Percentiles rank a stretch among this genome's conserved stretches.
phyloP scores from a whole-genome alignment of 1,140 invertebrate genomes.

The Aradophagus sp. region DNA sequence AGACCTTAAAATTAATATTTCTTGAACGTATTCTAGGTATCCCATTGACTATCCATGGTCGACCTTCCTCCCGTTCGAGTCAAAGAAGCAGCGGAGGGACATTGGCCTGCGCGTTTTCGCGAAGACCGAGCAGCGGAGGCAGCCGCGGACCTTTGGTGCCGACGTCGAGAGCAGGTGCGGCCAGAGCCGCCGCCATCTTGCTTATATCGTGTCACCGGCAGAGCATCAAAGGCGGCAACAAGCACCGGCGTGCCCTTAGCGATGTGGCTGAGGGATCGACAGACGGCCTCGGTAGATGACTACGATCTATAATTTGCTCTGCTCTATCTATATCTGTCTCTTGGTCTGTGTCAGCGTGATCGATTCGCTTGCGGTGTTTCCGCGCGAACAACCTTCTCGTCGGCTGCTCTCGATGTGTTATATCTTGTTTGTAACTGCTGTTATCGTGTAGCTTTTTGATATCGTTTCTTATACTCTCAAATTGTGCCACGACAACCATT shows the following conservation, averaged over 20 bases:
- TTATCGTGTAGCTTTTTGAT: slow-evolving; percentile 29
- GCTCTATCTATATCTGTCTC: slow-evolving; percentile 58
- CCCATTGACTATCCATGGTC: slow-evolving; percentile 78
- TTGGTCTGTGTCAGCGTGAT: slow-evolving; percentile 52
- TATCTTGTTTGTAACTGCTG: slow-evolving; percentile 26
- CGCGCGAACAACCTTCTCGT: slow-evolving; percentile 19
- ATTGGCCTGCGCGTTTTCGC: slow-evolving; percentile 77
- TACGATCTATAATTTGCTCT: slow-evolving; percentile 57
- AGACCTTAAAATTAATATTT: no score
- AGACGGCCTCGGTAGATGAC: slow-evolving; percentile 73
- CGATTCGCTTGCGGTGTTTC: slow-evolving; percentile 39
- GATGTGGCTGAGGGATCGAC: slow-evolving; percentile 76
- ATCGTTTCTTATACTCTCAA: slow-evolving; percentile 9
- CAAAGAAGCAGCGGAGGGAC: slow-evolving; percentile 79
- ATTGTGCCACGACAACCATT: slow-evolving; percentile 7
- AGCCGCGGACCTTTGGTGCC: slow-evolving; percentile 79
- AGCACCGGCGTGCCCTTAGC: slow-evolving; percentile 73
- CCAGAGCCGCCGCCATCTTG: slow-evolving; percentile 91
- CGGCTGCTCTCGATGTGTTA: slow-evolving; percentile 42
- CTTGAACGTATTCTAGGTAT: slow-evolving; percentile 71
- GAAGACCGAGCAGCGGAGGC: slow-evolving; percentile 78
- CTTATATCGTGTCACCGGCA: slow-evolving; percentile 89
- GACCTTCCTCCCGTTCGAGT: slow-evolving; percentile 81
- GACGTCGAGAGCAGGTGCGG: slow-evolving; percentile 89
- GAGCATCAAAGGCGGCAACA: slow-evolving; percentile 71